Evolutionary conservation across 92 coral and sea anemone species (phyloP).

Genomic region (Heteractis magnifica): DNA sequence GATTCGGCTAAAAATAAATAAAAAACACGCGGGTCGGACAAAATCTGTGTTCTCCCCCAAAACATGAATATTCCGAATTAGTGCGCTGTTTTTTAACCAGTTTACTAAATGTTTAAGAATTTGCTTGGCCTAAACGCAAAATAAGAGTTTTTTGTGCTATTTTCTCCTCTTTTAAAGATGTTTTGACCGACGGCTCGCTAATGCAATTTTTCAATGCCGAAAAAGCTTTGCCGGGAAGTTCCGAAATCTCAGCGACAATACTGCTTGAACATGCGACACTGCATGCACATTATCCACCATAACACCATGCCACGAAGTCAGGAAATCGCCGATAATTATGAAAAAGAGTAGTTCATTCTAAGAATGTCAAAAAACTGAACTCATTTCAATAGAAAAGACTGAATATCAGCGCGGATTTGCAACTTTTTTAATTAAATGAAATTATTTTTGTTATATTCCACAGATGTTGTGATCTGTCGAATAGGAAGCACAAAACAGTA

Average conservation of each 20-base stretch:
- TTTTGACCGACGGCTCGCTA: neutral
- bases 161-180: neutral
- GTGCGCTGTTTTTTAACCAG: too few species aligned
- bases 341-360: neutral
- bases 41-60: too few species aligned
- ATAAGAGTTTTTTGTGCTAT: neutral
- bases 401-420: neutral
- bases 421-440: neutral
- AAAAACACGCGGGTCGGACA: too few species aligned
- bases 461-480: neutral
- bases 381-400: neutral
- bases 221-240: too few species aligned
- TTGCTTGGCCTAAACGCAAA: neutral
- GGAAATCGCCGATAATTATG: neutral
- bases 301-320: neutral
- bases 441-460: neutral
- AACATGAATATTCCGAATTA: too few species aligned
- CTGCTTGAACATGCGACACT: neutral
- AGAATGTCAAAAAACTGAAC: neutral
- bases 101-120: neutral
- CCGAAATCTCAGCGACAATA: neutral
- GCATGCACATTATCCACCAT: neutral
- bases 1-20: too few species aligned
- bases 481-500: neutral
- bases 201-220: neutral